Evolutionary conservation across 2,113 vertebrate genomes (phyloP), one percentile per base, ranked within the genome.

Genomic region (Porphyrio hochstetteri): DNA sequence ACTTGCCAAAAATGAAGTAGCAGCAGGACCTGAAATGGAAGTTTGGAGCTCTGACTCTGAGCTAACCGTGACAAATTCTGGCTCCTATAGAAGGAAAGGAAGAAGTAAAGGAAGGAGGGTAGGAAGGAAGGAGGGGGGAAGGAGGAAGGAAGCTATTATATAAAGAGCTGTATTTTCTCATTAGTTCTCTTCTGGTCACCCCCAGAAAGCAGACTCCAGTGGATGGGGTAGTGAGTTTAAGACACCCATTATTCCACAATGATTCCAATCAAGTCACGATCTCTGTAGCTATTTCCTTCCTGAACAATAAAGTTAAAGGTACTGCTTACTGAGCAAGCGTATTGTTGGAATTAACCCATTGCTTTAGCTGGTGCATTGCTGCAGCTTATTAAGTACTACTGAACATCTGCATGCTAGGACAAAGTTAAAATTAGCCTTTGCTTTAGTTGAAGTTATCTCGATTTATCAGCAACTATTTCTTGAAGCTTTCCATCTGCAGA

Each of bases 391-490:
- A 67, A 76, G 35, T 16, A 44, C 33, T 25, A 18, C 2, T 48
- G 50, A 67, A 60, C 7, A 76, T 50, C 75, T 69, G 36, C 56
- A 82, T 68, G 19, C 40, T 33, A 76, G 64, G 71, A 69, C 2
- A 2, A 90, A 82, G 70, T 74, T 92, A 95, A 86, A 96, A 80
- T 82, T 77, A 70, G 60, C 60, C 27, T 88, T 84, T 92, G n/a
- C 90, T 79, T 82, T 70, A 90, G 78, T 1, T 90, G 83, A 92
- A 86, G 40, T 55, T 90, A 70, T 82, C 93, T 91, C 7, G 0
- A 92, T 89, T 95, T 92, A 88, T 81, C 82, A 86, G 71, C 59
- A 61, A 36, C 55, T 80, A 21, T 76, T 93, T 82, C 88, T 92
- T 88, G 88, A 95, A 86, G 69, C 72, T 82, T 92, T 63, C 36